These are phyloP conservation scores for Cyanoderma ruficeps DNA, from an alignment of 2,113 vertebrate genomes.

Conservation along the genomic window DNA sequence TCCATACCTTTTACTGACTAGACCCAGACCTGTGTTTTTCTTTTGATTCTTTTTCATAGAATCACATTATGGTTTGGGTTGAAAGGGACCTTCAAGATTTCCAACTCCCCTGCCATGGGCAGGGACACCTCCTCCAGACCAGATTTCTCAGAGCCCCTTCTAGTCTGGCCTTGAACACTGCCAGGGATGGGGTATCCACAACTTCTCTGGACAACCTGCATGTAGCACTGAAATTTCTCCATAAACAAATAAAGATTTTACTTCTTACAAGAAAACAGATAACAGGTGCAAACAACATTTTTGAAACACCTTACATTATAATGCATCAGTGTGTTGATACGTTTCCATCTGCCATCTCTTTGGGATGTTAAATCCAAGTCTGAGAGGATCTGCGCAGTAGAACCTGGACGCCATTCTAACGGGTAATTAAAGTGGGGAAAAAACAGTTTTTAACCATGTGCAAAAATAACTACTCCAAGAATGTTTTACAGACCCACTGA, in stretches of 20 bases:
- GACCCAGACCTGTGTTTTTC: background rate
- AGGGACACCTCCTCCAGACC: background rate
- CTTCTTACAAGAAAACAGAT: background rate
- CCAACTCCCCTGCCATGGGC: background rate
- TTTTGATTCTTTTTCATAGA: background rate
- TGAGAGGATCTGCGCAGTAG: slow-evolving; percentile 95
- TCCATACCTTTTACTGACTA: background rate
- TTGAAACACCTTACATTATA: slow-evolving; percentile 86
- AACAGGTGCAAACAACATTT: background rate
- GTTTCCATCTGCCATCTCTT: slow-evolving; percentile 93
- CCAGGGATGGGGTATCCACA: background rate
- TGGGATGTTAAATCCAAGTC: slow-evolving; percentile 96
- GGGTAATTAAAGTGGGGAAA: slow-evolving; percentile 41
- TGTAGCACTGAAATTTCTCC: background rate
- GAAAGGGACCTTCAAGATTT: background rate
- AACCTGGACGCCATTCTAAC: slow-evolving; percentile 95
- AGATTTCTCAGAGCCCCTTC: background rate
- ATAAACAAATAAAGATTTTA: background rate
- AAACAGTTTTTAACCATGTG: background rate
- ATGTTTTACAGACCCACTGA: background rate
- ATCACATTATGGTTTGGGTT: background rate
- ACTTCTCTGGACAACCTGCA: background rate
- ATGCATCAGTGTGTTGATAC: slow-evolving; percentile 94
- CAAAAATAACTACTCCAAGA: background rate
- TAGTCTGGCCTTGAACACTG: background rate